Evolutionary conservation across 2,888 invertebrate species (phyloP), one percentile per base, ranked within the genome.

Genomic region (Cataglyphis rosenhaueri): DNA sequence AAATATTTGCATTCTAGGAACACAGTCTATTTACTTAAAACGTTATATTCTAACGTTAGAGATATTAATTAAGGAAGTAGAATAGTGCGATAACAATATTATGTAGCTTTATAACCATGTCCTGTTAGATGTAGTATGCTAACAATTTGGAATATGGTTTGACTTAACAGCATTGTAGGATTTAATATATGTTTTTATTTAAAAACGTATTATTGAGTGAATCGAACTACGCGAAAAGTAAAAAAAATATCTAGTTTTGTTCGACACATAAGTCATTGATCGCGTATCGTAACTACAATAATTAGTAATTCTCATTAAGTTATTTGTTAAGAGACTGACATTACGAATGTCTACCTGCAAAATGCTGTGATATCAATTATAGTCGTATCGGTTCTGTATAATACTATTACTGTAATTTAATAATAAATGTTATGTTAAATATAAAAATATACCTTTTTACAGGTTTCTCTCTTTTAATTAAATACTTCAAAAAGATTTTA

Each of bases 281-380:
- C 25, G 25, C 12, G 57, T 48, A 44, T 44, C 32, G 21, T 78
- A 57, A 57, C 32, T 44, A 70, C 32, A 32, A 21, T 44, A 44
- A 59, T 44, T 41, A 70, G 3, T 44, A 78, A 59, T 70, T 21
- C 18, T 70, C 18, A 3, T 78, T 78, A 76, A 70, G 52, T 68
- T 70, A 70, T 41, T 86, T 82, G 89, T 91, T 90, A 90, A 91
- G 90, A 93, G 93, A 93, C 92, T 93, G 93, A 91, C 93, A 93
- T 92, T 89, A 55, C 68, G 84, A 91, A 92, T 92, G 92, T 93
- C 93, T 94, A 94, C 93, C 94, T 94, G 92, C 92, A 89, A 92
- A 92, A 90, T 90, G 91, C 93, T 94, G 93, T 94, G 93, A 94
- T 94, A 93, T 91, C 85, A 87, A 92, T 91, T 92, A 91, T 93